Evolutionary conservation across 2,888 invertebrate species (phyloP).

Genomic region (Enoplolaimus lenunculus): DNA sequence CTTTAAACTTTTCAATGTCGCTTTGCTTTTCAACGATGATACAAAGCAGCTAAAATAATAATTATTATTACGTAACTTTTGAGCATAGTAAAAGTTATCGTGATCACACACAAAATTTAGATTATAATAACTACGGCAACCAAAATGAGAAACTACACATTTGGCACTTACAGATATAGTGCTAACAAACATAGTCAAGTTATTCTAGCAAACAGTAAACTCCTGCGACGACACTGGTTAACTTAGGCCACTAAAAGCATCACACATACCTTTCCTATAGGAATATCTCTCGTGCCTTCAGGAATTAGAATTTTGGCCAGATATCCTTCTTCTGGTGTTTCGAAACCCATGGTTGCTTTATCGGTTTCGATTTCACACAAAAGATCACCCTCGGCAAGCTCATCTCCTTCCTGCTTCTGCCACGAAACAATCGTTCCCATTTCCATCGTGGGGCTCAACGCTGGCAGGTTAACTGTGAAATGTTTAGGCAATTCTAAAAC

Average conservation of each 20-base stretch:
- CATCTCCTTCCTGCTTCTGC: slow-evolving; percentile 63
- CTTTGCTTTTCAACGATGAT: slow-evolving; percentile 74
- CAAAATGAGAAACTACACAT: no score
- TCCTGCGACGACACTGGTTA: no score
- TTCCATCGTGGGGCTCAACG: slow-evolving; percentile 94
- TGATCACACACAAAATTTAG: no score
- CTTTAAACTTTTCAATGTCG: slow-evolving; percentile 77
- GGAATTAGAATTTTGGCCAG: slow-evolving; percentile 79
- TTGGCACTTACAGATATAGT: no score
- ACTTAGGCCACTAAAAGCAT: no score
- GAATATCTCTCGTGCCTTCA: slow-evolving; percentile 78
- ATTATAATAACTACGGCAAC: no score
- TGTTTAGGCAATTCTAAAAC: slow-evolving; percentile 32
- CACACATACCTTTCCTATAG: slow-evolving; percentile 61
- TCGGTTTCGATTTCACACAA: slow-evolving; percentile 99
- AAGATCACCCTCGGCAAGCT: slow-evolving; percentile 85
- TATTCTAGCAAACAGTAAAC: no score
- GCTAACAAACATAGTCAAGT: no score
- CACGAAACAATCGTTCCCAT: slow-evolving; percentile 87
- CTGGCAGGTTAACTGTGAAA: slow-evolving; percentile 55
- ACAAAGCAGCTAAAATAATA: slow-evolving; percentile 58
- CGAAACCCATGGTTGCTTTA: slow-evolving; percentile 99
- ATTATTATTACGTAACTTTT: background rate
- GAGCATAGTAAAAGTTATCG: no score
- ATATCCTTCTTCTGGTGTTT: slow-evolving; percentile 94